These are phyloP conservation scores for Eutrigla gurnardus DNA, from an alignment of 2,797 vertebrate species.

Conservation along the genomic window DNA sequence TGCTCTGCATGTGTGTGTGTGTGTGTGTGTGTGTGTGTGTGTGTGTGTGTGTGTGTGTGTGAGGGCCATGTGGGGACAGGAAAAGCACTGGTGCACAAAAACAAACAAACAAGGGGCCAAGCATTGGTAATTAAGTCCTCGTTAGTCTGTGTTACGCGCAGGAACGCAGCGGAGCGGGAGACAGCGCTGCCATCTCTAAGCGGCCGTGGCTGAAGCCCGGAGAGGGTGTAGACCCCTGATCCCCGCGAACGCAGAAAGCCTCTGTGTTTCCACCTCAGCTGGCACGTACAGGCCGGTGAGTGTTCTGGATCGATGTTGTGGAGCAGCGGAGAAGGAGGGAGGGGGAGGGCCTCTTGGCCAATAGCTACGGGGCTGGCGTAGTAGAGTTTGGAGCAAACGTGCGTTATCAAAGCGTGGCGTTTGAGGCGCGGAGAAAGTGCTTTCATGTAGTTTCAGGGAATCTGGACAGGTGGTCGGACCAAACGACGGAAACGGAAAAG, in stretches of 20 bases:
- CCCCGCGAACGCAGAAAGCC: constrained; percentile 55
- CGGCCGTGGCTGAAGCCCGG: constrained; percentile 29
- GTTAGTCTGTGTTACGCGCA: constrained; percentile 72
- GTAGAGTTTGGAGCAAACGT: constrained; percentile 12
- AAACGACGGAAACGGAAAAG: not conserved
- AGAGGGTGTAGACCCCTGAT: constrained; percentile 30
- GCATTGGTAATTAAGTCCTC: constrained; percentile 74
- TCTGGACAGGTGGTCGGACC: constrained; percentile 52
- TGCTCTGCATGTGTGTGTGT: not conserved
- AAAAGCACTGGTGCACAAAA: constrained; percentile 67
- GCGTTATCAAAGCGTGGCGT: constrained; percentile 56
- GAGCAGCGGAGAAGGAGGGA: not conserved
- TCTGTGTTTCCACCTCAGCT: constrained; percentile 69
- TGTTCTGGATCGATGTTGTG: constrained; percentile 59
- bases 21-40: constrained; percentile 7
- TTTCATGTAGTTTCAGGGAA: constrained; percentile 51
- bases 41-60: too few relatives aligned
- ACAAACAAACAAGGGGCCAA: constrained; percentile 77
- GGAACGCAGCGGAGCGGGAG: constrained; percentile 63
- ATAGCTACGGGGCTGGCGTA: constrained; percentile 3
- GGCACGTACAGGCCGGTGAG: constrained; percentile 65
- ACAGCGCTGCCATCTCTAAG: constrained; percentile 45
- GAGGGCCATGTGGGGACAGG: constrained; percentile 43
- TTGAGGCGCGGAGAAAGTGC: constrained; percentile 42
- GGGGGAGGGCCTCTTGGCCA: constrained; percentile 18